A percentile compares a stretch with the other conserved stretches of the same genome.
phyloP scores from a whole-genome alignment of 2,888 invertebrate genomes.

The Ophraella communa region DNA sequence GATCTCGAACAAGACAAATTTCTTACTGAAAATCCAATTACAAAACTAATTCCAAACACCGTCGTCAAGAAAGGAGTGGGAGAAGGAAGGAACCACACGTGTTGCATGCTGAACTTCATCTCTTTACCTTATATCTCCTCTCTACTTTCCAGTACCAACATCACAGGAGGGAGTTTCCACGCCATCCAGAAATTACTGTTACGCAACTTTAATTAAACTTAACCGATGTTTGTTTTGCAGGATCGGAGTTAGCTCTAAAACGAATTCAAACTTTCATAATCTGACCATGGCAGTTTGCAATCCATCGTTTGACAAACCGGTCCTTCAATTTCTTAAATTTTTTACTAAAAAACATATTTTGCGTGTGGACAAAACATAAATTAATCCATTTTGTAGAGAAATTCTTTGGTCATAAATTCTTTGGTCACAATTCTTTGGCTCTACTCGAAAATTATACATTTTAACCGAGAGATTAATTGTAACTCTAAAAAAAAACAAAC shows the following conservation, averaged over 20 bases:
- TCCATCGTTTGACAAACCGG: too few relatives aligned
- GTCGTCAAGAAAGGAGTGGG: conserved; percentile 1
- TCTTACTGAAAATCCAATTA: conserved; percentile 14
- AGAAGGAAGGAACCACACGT: conserved; percentile 16
- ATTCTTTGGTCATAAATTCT: too few relatives aligned
- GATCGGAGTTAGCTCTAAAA: background rate
- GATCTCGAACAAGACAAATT: conserved; percentile 10
- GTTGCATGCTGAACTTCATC: conserved; percentile 10
- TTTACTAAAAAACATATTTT: too few relatives aligned
- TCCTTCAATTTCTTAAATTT: too few relatives aligned
- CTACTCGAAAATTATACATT: too few relatives aligned
- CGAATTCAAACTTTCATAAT: background rate
- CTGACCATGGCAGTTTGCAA: background rate
- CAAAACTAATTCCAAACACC: conserved; percentile 18
- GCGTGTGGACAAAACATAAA: too few relatives aligned
- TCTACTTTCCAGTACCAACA: conserved; percentile 12
- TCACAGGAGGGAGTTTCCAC: conserved; percentile 7
- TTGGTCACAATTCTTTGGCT: too few relatives aligned
- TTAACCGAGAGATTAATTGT: too few relatives aligned
- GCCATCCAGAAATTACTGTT: conserved; percentile 41
- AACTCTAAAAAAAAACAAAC: too few relatives aligned
- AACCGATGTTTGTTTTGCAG: conserved; percentile 38
- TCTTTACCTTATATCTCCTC: conserved; percentile 4
- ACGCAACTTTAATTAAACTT: conserved; percentile 44
- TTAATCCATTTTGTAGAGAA: too few relatives aligned